These are phyloP conservation scores for Eupeodes latifasciatus DNA, from an alignment of 2,888 invertebrate species.

Conservation along the genomic window DNA sequence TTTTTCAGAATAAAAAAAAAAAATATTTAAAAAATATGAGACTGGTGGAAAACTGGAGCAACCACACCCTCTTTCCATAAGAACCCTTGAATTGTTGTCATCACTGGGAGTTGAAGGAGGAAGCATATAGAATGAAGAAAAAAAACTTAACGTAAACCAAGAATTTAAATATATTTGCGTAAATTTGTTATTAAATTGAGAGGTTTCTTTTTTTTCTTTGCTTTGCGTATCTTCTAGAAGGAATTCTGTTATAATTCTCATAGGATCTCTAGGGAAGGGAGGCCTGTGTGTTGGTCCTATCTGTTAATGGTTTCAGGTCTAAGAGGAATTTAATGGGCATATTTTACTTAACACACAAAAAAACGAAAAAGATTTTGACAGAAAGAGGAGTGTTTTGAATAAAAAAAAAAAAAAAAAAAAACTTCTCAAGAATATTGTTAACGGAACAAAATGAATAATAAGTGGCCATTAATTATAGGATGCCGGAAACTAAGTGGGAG, in stretches of 20 bases:
- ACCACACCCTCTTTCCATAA: not conserved
- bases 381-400: slow-evolving; percentile 55
- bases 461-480: slow-evolving; percentile 52
- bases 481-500: too few relatives aligned
- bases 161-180: slow-evolving; percentile 63
- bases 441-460: slow-evolving; percentile 56
- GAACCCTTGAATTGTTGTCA: slow-evolving; percentile 15
- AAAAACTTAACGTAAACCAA: slow-evolving; percentile 1
- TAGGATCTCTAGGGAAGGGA: not conserved
- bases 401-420: slow-evolving; percentile 7
- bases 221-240: too few relatives aligned
- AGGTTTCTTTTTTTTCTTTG: slow-evolving; percentile 25
- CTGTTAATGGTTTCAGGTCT: slow-evolving; percentile 63
- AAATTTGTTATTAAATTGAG: slow-evolving; percentile 74
- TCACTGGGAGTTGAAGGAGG: not conserved
- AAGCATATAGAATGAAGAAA: not conserved
- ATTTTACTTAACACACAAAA: slow-evolving; percentile 21
- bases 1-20: slow-evolving; percentile 62
- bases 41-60: not conserved
- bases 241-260: slow-evolving; percentile 25
- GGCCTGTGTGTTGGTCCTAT: not conserved
- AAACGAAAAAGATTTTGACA: slow-evolving; percentile 43
- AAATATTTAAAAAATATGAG: slow-evolving; percentile 40
- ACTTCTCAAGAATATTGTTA: slow-evolving; percentile 34
- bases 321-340: slow-evolving; percentile 64